Conservation (phyloP, 2,113 vertebrate genomes). For the Entelurus aequoreus region DNA sequence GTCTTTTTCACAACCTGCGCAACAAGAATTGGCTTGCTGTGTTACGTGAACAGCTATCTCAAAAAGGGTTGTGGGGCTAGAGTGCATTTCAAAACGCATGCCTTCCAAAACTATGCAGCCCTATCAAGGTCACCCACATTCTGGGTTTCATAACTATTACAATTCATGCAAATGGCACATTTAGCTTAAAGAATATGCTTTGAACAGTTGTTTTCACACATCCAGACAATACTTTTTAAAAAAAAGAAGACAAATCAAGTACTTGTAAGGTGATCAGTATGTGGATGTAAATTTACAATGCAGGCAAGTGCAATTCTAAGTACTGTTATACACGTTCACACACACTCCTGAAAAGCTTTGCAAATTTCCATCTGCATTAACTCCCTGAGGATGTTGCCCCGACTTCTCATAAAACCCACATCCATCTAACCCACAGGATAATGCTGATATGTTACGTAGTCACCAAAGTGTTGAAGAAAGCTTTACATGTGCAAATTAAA, state of each 20-base stretch:
- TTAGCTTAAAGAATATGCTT: not conserved
- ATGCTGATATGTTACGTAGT: too few species aligned
- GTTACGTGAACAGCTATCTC: not conserved
- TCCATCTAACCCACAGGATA: too few species aligned
- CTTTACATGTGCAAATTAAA: too few species aligned
- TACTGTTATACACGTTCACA: not conserved
- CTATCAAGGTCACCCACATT: constrained; percentile 61
- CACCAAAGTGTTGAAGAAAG: too few species aligned
- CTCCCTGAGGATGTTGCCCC: not conserved
- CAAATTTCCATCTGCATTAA: constrained; percentile 21
- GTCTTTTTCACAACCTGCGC: too few species aligned
- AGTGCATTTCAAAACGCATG: constrained; percentile 26
- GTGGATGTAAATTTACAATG: too few species aligned
- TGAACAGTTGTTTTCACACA: not conserved
- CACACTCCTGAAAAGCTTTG: not conserved
- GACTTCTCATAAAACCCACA: not conserved
- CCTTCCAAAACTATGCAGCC: constrained; percentile 48
- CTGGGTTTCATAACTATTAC: constrained; percentile 51
- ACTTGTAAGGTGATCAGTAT: too few species aligned
- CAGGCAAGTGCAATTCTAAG: too few species aligned
- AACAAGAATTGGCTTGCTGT: not conserved
- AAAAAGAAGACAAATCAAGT: too few species aligned
- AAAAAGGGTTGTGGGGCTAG: not conserved
- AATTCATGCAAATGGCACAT: constrained; percentile 44
- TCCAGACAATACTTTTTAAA: not conserved